Conservation (phyloP, 2,888 invertebrate species). For the Geophilus truncorum region DNA sequence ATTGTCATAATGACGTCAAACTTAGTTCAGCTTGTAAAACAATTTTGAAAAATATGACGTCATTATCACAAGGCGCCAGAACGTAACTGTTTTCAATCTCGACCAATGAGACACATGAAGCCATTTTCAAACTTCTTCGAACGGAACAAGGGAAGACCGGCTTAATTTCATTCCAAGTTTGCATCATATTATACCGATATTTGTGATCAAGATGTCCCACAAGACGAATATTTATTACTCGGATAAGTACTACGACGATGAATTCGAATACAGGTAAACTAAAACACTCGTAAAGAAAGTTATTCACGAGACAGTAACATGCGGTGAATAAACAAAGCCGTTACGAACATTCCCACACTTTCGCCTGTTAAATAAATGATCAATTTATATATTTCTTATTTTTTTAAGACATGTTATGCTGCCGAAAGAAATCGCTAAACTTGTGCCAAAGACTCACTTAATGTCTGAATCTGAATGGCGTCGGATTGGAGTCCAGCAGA, state of each 20-base stretch:
- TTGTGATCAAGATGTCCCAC: constrained; percentile 48
- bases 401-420: constrained; percentile 81
- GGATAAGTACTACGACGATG: constrained; percentile 85
- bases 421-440: constrained; percentile 83
- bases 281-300: neutral
- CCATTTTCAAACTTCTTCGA: neutral
- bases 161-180: too few species aligned
- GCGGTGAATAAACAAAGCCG: neutral
- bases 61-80: neutral
- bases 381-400: constrained; percentile 18
- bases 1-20: too few species aligned
- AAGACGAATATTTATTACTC: constrained; percentile 81
- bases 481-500: constrained; percentile 89
- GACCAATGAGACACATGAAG: neutral
- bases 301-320: neutral
- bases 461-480: constrained; percentile 95
- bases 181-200: neutral
- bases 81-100: neutral
- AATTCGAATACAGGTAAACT: constrained; percentile 83
- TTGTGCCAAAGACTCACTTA: constrained; percentile 84
- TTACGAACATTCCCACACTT: neutral
- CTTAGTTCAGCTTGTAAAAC: too few species aligned
- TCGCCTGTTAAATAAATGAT: neutral
- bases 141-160: too few species aligned
- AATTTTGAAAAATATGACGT: neutral